Base-by-base conservation (phyloP, 1,140 invertebrate species). In the Lepidurus packardi region DNA sequence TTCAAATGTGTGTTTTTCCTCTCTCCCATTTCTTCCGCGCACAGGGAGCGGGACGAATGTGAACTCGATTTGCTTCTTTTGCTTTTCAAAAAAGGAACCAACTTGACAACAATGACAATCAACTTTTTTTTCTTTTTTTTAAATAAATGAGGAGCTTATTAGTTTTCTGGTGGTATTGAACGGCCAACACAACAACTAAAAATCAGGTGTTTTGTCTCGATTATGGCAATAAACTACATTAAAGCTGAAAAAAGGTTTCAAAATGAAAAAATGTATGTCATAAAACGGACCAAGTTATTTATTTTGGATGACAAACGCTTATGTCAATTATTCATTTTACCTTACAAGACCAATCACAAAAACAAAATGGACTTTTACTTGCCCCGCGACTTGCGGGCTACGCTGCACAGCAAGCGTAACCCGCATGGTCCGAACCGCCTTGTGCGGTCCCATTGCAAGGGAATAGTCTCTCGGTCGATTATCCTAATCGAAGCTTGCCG, bases 171-270 rank as follows among this genome's bases (percentile, higher is more conserved):
- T 21, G 21, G 8, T 21, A 7, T 65, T 65, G 2, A 65, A 65
- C 53, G 13, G 21, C 13, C 21, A 65, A 65, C 21, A 65, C 13
- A 65, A 65, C 45, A 47, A 16, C n/a, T n/a, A 65, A 65, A 65
- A 65, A 65, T 65, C 53, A 7, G 16, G 53, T 65, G 10, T n/a
- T 21, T 65, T 65, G 53, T 65, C 13, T 65, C 21, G 16, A 65
- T 65, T 65, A 65, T 65, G 53, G 53, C 53, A 65, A 65, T 65
- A 65, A 65, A 65, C 21, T 65, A 65, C 53, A 65, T 65, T 4
- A 65, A 16, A 16, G 53, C 53, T 5, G 53, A 65, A 21, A 65
- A 16, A 21, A 65, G n/a, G n/a, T n/a, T n/a, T n/a, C n/a, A n/a
- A n/a, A n/a, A n/a, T n/a, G n/a, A n/a, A n/a, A n/a, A n/a, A n/a